Conservation (phyloP, 2,797 vertebrate genomes). For the Gymnopithys bicolor region DNA sequence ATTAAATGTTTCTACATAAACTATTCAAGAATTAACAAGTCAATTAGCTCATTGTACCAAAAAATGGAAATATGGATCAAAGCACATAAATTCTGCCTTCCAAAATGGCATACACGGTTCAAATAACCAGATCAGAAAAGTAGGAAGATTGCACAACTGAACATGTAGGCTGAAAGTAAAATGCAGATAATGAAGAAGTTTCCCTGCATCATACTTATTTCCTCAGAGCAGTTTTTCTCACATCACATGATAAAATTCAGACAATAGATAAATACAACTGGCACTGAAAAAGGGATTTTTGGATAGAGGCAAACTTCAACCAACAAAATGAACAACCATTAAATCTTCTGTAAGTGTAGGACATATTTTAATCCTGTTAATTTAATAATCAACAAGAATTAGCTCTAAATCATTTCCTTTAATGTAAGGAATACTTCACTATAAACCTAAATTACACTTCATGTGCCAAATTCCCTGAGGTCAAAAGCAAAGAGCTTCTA, state of each 20-base stretch:
- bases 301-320: neutral
- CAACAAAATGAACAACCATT: neutral
- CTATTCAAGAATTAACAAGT: neutral
- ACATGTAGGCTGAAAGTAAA: neutral
- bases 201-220: neutral
- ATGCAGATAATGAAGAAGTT: neutral
- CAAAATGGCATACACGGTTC: neutral
- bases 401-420: neutral
- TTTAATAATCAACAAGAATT: neutral
- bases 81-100: neutral
- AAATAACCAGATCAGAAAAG: neutral
- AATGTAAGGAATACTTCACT: neutral
- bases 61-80: neutral
- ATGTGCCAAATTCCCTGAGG: neutral
- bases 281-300: neutral
- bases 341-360: neutral
- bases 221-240: neutral
- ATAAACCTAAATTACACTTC: neutral
- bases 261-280: neutral
- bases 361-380: neutral
- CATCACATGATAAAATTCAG: neutral
- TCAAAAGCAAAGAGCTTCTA: conserved; percentile 1
- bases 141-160: neutral
- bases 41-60: neutral
- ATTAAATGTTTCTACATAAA: neutral